Base-by-base conservation (phyloP, 2,797 vertebrate genomes). In the Halcyon chelicuti region DNA sequence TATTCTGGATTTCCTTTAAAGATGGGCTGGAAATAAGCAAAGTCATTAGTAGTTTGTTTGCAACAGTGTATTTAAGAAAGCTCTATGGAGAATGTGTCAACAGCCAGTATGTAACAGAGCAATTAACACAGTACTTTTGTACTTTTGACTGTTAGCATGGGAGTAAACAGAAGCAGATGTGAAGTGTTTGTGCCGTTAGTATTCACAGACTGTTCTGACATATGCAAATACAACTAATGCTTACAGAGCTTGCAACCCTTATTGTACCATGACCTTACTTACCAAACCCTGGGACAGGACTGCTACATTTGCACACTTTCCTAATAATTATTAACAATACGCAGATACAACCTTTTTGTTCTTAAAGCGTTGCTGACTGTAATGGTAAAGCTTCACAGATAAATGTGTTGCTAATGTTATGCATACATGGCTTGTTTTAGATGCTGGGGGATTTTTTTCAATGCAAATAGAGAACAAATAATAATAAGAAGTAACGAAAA, bases 31-130 rank as follows among this genome's bases (percentile, higher is more conserved):
- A 97, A 95, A 97, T 97, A 98, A 97, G 97, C 97, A 97, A 97
- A 98, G 96, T 98, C 97, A 98, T 98, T 98, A 98, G 97, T 97
- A 98, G 97, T 98, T 98, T 98, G 97, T 98, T 98, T 98, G 97
- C 96, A 98, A 96, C 96, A 94, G 93, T 97, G 96, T 97, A 98
- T 98, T 98, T 97, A 97, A 95, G 96, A 97, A 98, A 97, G 97
- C 97, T 98, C 97, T 95, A 58, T 94, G 96, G 98, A 98, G 95
- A 97, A 97, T 97, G 97, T 98, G 97, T 98, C 98, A 98, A 97
- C 97, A 98, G 97, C 94, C 97, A 97, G 96, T 96, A 93, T 97
- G 95, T 98, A 98, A 97, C 97, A 95, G 97, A 98, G 97, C 97
- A 98, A 98, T 98, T 98, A 98, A 98, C 97, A 97, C 97, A 96